Evolutionary conservation across 2,113 vertebrate species (phyloP).

Genomic region (Xiphophorus hellerii): DNA sequence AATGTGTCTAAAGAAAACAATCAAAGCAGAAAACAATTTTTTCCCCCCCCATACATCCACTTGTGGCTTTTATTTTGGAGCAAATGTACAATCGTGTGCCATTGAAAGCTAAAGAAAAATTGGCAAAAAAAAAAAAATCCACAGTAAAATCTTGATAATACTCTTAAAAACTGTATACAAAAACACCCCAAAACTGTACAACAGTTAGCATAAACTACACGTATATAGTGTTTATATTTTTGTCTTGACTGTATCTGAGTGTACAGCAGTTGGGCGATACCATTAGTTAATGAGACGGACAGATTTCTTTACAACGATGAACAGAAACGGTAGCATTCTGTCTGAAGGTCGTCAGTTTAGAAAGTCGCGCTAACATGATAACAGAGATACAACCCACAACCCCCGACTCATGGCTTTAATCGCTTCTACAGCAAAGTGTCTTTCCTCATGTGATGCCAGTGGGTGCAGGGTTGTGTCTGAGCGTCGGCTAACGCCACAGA

Average conservation of each 20-base stretch:
- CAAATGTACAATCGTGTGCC: conserved; percentile 79
- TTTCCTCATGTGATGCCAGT: conserved; percentile 9
- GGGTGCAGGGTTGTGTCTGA: conserved; percentile 13
- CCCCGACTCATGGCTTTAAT: conserved; percentile 46
- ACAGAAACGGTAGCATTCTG: conserved; percentile 57
- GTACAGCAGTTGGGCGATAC: conserved; percentile 57
- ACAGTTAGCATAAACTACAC: conserved; percentile 67
- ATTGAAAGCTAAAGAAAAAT: conserved; percentile 79
- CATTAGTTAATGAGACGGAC: conserved; percentile 52
- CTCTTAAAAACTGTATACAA: conserved; percentile 86
- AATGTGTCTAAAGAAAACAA: not conserved
- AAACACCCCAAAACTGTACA: conserved; percentile 83
- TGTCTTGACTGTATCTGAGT: conserved; percentile 36
- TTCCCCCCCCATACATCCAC: conserved; percentile 32
- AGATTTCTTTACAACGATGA: conserved; percentile 48
- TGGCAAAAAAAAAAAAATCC: conserved; percentile 69
- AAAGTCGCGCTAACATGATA: conserved; percentile 5
- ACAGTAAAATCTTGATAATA: conserved; percentile 82
- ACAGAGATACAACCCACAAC: conserved; percentile 15
- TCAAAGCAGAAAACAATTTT: not conserved
- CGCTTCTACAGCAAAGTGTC: conserved; percentile 46
- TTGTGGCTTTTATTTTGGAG: conserved; percentile 85
- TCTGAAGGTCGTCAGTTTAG: conserved; percentile 64
- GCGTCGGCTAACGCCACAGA: conserved; percentile 8
- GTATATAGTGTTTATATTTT: conserved; percentile 23